These are phyloP conservation scores for Mellilla xanthometata DNA, from an alignment of 2,888 invertebrate genomes.

Conservation along the genomic window DNA sequence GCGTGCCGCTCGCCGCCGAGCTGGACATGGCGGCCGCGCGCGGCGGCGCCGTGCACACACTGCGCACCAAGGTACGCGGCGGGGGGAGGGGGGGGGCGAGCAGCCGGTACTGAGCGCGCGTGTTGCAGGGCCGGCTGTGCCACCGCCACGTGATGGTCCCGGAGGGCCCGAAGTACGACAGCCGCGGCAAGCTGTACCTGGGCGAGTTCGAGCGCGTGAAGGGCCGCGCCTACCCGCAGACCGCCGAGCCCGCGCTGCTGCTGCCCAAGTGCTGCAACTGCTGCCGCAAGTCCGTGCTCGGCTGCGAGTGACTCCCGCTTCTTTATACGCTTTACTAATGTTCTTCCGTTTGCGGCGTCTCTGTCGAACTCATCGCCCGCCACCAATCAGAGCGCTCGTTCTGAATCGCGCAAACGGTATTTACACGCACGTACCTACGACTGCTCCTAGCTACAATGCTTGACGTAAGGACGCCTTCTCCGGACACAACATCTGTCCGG, in stretches of 20 bases:
- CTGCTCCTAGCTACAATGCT: too few relatives aligned
- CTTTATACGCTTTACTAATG: too few relatives aligned
- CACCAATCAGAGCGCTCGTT: too few relatives aligned
- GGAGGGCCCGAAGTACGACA: conserved; percentile 58
- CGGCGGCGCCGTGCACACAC: conserved; percentile 40
- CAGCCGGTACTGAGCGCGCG: too few relatives aligned
- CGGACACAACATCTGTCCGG: too few relatives aligned
- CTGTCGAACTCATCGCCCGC: too few relatives aligned
- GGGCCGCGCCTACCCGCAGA: conserved; percentile 19
- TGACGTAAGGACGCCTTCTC: too few relatives aligned
- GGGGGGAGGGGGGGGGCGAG: too few relatives aligned
- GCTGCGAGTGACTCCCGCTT: conserved; percentile 50
- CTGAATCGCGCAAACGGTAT: too few relatives aligned
- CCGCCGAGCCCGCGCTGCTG: conserved; percentile 38
- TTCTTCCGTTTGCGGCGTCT: too few relatives aligned
- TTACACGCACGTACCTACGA: too few relatives aligned
- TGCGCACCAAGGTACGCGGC: conserved; percentile 48
- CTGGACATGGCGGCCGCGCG: conserved; percentile 60
- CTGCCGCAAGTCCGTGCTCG: conserved; percentile 67
- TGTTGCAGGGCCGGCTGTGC: conserved; percentile 53
- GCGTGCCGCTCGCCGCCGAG: conserved; percentile 29
- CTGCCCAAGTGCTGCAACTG: conserved; percentile 70
- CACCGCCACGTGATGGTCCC: conserved; percentile 55
- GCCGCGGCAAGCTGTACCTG: conserved; percentile 37
- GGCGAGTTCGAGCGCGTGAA: conserved; percentile 30